Evolutionary conservation across 2,113 vertebrate genomes (phyloP).

Genomic region (Notiomystis cincta): DNA sequence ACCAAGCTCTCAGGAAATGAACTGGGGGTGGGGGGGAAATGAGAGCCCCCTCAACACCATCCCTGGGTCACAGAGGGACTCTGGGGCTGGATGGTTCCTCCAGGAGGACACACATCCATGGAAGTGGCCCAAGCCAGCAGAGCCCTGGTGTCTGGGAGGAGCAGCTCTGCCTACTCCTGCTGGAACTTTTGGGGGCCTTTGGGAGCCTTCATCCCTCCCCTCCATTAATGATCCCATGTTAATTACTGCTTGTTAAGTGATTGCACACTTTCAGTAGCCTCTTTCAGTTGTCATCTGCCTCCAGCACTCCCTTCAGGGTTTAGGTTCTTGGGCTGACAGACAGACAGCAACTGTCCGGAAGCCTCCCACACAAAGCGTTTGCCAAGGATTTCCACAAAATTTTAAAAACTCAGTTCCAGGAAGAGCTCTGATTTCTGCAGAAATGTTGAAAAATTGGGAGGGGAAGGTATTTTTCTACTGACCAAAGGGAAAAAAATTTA

Average conservation of each 20-base stretch:
- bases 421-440: background rate
- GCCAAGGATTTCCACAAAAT: background rate
- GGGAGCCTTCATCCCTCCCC: background rate
- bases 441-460: background rate
- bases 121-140: background rate
- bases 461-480: background rate
- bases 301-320: background rate
- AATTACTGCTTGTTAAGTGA: background rate
- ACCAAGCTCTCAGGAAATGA: background rate
- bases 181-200: background rate
- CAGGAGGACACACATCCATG: background rate
- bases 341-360: background rate
- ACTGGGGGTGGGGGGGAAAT: background rate
- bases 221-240: rapidly evolving
- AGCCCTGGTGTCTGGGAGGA: background rate
- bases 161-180: background rate
- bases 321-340: background rate
- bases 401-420: background rate
- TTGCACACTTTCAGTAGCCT: background rate
- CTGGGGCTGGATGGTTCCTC: background rate
- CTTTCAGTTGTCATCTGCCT: background rate
- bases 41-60: background rate
- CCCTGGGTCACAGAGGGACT: background rate
- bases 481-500: background rate
- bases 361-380: background rate